phyloP scores from a whole-genome alignment of 2,888 invertebrate genomes.

The Arctia plantaginis region DNA sequence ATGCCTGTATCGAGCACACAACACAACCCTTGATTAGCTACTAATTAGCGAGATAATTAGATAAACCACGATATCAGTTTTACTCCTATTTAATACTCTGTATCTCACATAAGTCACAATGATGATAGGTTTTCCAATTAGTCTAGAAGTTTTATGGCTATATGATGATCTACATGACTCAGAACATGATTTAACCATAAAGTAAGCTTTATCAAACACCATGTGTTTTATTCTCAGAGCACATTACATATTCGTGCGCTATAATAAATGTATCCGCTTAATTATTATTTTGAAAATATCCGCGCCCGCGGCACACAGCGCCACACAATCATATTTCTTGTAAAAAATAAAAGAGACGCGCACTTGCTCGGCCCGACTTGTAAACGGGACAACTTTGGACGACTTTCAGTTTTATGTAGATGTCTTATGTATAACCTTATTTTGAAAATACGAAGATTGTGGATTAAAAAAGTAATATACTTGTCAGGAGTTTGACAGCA shows the following conservation, averaged over 20 bases:
- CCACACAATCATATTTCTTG: constrained; percentile 53
- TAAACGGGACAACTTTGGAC: constrained; percentile 40
- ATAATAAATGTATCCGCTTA: constrained; percentile 86
- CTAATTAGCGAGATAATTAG: not conserved
- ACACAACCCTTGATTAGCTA: not conserved
- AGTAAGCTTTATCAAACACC: constrained; percentile 54
- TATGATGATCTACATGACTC: not conserved
- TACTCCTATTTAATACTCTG: not conserved
- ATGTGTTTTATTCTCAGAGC: constrained; percentile 63
- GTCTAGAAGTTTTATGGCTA: not conserved
- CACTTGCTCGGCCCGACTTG: constrained; percentile 39
- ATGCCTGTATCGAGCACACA: not conserved
- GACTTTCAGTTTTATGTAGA: constrained; percentile 32
- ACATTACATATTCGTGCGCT: constrained; percentile 77
- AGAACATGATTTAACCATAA: constrained; percentile 12
- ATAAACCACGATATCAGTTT: not conserved
- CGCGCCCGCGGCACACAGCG: constrained; percentile 74
- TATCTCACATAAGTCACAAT: not conserved
- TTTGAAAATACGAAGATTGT: not conserved
- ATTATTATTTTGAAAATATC: constrained; percentile 86
- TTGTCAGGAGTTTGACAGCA: not conserved
- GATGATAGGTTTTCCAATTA: not conserved
- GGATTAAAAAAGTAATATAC: not conserved
- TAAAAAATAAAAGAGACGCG: constrained; percentile 49
- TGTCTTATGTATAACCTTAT: not conserved